phyloP scores from a whole-genome alignment of 2,797 vertebrate species.

The Premnoplex brunnescens region DNA sequence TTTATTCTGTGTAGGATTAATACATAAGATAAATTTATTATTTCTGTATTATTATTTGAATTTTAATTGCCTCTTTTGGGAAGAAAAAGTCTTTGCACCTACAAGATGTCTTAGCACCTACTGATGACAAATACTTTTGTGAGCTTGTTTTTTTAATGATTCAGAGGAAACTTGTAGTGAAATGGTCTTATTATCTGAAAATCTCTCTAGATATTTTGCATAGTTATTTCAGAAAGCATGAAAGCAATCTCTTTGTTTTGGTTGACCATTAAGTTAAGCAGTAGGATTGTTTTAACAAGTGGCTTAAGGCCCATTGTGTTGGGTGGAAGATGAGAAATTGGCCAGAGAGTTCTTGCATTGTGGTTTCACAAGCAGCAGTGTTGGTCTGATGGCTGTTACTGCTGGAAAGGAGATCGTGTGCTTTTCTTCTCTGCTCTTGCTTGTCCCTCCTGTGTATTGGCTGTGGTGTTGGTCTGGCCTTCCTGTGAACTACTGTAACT shows the following conservation, averaged over 20 bases:
- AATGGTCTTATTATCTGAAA: neutral
- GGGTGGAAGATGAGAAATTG: neutral
- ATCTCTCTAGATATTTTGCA: neutral
- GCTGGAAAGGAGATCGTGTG: neutral
- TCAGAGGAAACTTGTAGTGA: neutral
- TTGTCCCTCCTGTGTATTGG: neutral
- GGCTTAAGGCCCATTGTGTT: neutral
- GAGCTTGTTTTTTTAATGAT: neutral
- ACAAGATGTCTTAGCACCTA: no score
- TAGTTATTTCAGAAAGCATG: neutral
- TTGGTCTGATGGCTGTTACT: neutral
- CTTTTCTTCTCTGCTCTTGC: neutral
- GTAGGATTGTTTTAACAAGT: neutral
- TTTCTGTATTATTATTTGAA: neutral
- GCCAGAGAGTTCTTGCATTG: neutral
- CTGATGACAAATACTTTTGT: neutral
- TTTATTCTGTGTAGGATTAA: neutral
- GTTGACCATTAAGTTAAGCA: neutral
- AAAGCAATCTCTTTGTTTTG: neutral
- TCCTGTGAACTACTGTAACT: neutral
- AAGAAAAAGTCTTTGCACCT: neutral
- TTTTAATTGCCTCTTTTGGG: neutral
- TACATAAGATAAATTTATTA: neutral
- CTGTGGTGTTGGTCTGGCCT: neutral
- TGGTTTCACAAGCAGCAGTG: neutral